A percentile compares a stretch with the other conserved stretches of the same genome.
These are phyloP conservation scores for Triops cancriformis DNA, from an alignment of 1,140 invertebrate species.

Conservation along the genomic window DNA sequence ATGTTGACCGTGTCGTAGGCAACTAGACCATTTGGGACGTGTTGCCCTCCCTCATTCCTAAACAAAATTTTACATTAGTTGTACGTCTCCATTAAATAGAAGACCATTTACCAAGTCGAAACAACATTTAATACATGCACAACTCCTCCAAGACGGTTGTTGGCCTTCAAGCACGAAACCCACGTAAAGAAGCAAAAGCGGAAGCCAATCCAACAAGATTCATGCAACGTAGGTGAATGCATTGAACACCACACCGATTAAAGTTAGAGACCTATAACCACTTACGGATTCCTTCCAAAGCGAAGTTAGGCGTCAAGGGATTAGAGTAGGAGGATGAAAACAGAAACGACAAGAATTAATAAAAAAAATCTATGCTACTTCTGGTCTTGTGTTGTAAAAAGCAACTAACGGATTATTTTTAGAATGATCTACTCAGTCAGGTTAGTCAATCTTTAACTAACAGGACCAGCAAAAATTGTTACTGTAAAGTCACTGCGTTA, in stretches of 20 bases:
- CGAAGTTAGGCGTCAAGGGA: constrained; percentile 13
- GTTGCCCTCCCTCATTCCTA: constrained; percentile 29
- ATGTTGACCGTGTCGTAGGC: constrained; percentile 29
- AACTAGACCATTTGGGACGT: constrained; percentile 29
- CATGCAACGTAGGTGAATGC: not conserved
- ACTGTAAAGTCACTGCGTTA: not conserved
- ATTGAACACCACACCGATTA: not conserved
- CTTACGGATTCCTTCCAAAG: not conserved
- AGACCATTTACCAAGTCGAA: not conserved
- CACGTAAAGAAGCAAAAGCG: not conserved
- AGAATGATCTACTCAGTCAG: not conserved
- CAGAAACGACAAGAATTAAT: not conserved
- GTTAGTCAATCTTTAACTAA: constrained; percentile 15
- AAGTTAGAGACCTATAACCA: constrained; percentile 15
- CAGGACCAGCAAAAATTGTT: not conserved
- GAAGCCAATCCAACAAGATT: not conserved
- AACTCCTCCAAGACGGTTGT: not conserved
- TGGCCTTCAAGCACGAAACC: not conserved
- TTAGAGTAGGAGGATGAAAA: not conserved
- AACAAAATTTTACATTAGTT: not conserved
- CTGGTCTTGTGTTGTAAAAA: not conserved
- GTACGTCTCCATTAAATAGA: not conserved
- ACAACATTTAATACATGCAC: not conserved
- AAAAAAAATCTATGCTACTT: constrained; percentile 20
- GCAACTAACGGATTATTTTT: constrained; percentile 22